Percentiles rank a stretch among this genome's conserved stretches.
These are phyloP conservation scores for Mimumesa dahlbomi DNA, from an alignment of 2,888 invertebrate genomes.

Conservation along the genomic window DNA sequence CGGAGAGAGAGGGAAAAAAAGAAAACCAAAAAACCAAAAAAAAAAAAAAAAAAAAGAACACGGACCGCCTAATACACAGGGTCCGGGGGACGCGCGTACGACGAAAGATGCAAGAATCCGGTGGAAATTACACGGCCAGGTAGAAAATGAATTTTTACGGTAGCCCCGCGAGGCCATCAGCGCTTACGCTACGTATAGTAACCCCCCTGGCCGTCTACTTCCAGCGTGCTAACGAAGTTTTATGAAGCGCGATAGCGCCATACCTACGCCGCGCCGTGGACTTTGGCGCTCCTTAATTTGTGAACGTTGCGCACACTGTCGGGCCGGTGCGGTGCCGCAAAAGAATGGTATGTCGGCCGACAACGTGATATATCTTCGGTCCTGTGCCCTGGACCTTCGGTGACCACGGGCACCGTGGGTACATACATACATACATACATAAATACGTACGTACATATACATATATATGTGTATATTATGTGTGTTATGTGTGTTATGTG, in stretches of 20 bases:
- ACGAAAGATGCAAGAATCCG: slow-evolving; percentile 63
- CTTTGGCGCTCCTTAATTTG: slow-evolving; percentile 79
- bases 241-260: slow-evolving; percentile 78
- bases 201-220: slow-evolving; percentile 57
- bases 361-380: slow-evolving; percentile 76
- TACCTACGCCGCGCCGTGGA: slow-evolving; percentile 70
- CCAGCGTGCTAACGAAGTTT: slow-evolving; percentile 75
- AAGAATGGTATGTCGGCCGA: slow-evolving; percentile 77
- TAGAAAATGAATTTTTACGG: slow-evolving; percentile 71
- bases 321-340: slow-evolving; percentile 69
- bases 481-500: too few relatives aligned
- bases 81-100: too few relatives aligned
- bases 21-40: too few relatives aligned
- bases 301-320: slow-evolving; percentile 73
- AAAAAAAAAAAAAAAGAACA: too few relatives aligned
- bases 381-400: slow-evolving; percentile 64
- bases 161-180: slow-evolving; percentile 60
- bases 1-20: too few relatives aligned
- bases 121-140: slow-evolving; percentile 46
- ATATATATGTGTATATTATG: too few relatives aligned
- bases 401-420: slow-evolving; percentile 47
- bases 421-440: too few relatives aligned
- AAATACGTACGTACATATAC: too few relatives aligned
- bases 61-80: slow-evolving; percentile 58
- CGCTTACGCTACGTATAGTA: slow-evolving; percentile 43